Percentiles rank a stretch among this genome's conserved stretches.
phyloP scores from a whole-genome alignment of 35 echinoderm and acorn worm genomes.

The Stichopus chloronotus region DNA sequence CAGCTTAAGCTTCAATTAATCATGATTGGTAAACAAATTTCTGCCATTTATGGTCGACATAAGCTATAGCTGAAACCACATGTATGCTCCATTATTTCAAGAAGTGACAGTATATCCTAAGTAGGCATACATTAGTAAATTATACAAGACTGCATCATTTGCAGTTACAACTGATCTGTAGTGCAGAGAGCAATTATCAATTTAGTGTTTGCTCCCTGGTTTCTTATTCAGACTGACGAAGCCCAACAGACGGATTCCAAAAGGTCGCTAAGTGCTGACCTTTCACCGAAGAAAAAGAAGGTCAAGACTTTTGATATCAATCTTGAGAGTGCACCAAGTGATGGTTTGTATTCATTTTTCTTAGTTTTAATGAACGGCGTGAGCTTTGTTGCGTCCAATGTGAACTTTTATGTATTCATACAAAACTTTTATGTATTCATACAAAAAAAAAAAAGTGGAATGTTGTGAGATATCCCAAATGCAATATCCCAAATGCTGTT shows the following conservation, averaged over 20 bases:
- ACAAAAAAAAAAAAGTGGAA: neutral
- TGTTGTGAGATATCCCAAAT: neutral
- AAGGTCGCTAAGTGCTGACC: conserved; percentile 52
- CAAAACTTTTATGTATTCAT: neutral
- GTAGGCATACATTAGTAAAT: no score
- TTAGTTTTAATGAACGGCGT: neutral
- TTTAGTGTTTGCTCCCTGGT: neutral
- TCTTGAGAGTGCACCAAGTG: conserved; percentile 72
- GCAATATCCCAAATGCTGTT: no score
- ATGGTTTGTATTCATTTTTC: conserved; percentile 73
- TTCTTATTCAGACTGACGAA: conserved; percentile 86
- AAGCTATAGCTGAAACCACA: no score
- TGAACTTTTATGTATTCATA: neutral
- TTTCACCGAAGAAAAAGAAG: conserved; percentile 92
- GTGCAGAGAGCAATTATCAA: neutral
- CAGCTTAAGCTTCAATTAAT: no score
- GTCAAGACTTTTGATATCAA: conserved; percentile 82
- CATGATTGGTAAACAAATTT: no score
- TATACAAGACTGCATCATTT: no score
- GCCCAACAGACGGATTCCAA: conserved; percentile 62
- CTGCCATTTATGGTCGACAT: no score
- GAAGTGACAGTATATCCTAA: no score
- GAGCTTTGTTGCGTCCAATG: neutral
- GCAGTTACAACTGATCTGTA: no score
- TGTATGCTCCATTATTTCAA: no score